A percentile compares a stretch with the other conserved stretches of the same genome.
phyloP scores from a whole-genome alignment of 2,888 invertebrate species.

The Drosophila nr. fundita region DNA sequence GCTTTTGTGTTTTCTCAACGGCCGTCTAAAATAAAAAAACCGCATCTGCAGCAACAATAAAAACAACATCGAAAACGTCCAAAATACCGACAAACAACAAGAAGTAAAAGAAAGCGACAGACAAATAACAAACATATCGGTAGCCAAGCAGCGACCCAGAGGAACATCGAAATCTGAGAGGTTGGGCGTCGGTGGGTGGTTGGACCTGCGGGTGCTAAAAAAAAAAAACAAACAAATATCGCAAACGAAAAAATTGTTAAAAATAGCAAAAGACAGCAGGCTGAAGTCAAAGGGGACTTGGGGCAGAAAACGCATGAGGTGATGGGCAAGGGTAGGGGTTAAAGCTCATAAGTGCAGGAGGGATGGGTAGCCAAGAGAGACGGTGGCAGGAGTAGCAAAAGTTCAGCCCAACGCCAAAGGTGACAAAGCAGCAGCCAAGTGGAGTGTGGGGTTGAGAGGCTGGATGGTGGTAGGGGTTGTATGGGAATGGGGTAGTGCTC shows the following conservation, averaged over 20 bases:
- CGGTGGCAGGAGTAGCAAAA: conserved; percentile 2
- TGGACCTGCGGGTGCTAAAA: conserved; percentile 14
- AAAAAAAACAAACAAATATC: conserved; percentile 60
- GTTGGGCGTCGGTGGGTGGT: background rate
- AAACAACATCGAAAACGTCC: conserved; percentile 23
- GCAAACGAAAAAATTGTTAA: conserved; percentile 57
- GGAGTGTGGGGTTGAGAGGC: background rate
- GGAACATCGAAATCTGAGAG: conserved; percentile 5
- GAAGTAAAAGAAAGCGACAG: conserved; percentile 59
- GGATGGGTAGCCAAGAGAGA: background rate
- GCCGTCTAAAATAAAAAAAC: conserved; percentile 76
- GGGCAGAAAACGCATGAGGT: background rate
- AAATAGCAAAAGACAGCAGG: conserved; percentile 56
- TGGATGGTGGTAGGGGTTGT: no score
- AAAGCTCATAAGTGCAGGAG: conserved; percentile 8
- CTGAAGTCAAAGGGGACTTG: background rate
- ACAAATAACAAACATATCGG: conserved; percentile 70
- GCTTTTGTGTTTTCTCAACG: conserved; percentile 76
- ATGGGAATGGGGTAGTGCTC: no score
- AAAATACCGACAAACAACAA: conserved; percentile 55
- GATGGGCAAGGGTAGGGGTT: background rate
- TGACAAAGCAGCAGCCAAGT: conserved; percentile 42
- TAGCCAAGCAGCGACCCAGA: conserved; percentile 33
- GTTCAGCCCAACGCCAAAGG: conserved; percentile 32
- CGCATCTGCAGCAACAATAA: conserved; percentile 35